Evolutionary conservation across 2,113 vertebrate species (phyloP), one percentile per base, ranked within the genome.

Genomic region (Garra rufa): DNA sequence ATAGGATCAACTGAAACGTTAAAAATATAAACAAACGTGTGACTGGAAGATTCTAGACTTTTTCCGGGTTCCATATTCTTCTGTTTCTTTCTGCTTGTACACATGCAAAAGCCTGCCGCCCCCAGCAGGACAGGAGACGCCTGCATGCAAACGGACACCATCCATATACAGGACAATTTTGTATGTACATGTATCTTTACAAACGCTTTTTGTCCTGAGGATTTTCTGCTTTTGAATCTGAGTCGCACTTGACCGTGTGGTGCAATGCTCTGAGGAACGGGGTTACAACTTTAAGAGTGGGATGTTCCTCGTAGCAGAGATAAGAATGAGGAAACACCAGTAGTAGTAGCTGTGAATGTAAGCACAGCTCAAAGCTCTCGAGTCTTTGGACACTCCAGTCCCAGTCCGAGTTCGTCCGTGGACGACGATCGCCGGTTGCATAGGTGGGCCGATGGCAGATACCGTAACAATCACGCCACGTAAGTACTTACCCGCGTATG

Each of bases 281-380:
- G 38, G n/a, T 82, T 70, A 55, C 74, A 57, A 65, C 83, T 85
- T 89, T 88, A 82, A 87, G 63, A 87, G 73, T 67, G 82, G 89
- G 87, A 71, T 82, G 89, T 87, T 70, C 86, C 67, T 69, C 38
- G 3, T 6, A 38, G 26, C 69, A 7, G 55, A 1, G n/a, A 15
- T 63, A 85, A 86, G 86, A 88, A 90, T 89, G 85, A 90, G 89
- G 89, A 90, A 90, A 89, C 88, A 46, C 13, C 15, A 78, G 73
- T 48, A 46, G 21, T 11, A 78, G 73, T 48, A 46, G 21, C 41
- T 26, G 34, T 61, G 21, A 7, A 30, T 75, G 15, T 69, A 28
- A 19, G 48, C 44, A 55, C 14, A 48, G 44, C 15, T 11, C 13
- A 11, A 44, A 13, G 9, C 76, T 30, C 43, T 43, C 43, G n/a